Evolutionary conservation across 2,888 invertebrate species (phyloP), one percentile per base, ranked within the genome.

Genomic region (Theretra japonica): DNA sequence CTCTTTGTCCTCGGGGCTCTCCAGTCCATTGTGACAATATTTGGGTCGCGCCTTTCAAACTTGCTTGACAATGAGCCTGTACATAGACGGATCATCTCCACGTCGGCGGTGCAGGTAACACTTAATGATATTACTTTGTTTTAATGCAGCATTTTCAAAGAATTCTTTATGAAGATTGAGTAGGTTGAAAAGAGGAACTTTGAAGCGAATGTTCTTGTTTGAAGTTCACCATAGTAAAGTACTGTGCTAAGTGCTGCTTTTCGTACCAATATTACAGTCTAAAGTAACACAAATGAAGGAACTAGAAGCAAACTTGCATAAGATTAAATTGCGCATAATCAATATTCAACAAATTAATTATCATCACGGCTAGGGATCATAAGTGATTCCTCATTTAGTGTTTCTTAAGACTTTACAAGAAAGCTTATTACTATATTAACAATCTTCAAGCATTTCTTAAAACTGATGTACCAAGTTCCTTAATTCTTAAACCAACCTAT

Each of bases 11-110:
- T 86, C 78, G 78, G 83, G 86, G 85, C 88, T 86, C 88, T 86
- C 84, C 78, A 84, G 86, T 85, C 91, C 90, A 93, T 93, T 94
- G 94, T 93, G 91, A 93, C 93, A 94, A 92, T 92, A 93, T 93
- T 94, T 88, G 91, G 91, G 91, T 86, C 91, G 88, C 84, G 88
- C 85, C 90, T 91, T 93, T 92, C 90, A 91, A 91, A 89, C 85
- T 81, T 74, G 76, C 74, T 79, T 84, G 87, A 90, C 91, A 92
- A 90, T 90, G 82, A 86, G 79, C 83, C 79, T 81, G 80, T 83
- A 90, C 91, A 89, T 88, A 92, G 93, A 92, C 90, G 82, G 90
- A 92, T 93, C 90, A 89, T 89, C 87, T 79, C 75, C 70, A 65
- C 82, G 83, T 88, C 90, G 92, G 88, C 86, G 81, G 82, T 57